Base-by-base conservation (phyloP, 2,797 vertebrate genomes). In the Glyptemys insculpta region DNA sequence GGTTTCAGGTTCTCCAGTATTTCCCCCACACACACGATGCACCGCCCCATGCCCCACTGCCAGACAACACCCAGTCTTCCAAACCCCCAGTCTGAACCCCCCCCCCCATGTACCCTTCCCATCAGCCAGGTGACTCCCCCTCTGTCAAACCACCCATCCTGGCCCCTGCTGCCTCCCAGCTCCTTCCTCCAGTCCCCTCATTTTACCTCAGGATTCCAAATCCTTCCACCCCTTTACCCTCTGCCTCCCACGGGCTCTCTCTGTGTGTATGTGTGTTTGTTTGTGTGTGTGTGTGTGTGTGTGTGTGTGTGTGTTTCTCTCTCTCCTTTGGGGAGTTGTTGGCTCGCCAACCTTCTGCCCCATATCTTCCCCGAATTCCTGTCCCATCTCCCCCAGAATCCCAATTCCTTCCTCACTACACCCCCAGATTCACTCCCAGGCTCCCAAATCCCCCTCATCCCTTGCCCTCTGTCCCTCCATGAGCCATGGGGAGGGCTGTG, bases 21-120 rank as follows among this genome's bases (percentile, higher is more conserved):
- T 31, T 31, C 59, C 14, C 14, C 4, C 62, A 0, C 59, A 2
- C 56, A 19, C 6, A 19, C 0, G 56, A 19, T 68, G 34, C 8
- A n/a, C 7, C 4, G 5, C 25, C 31, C 18, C 34, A 18, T 68
- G 16, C 34, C 14, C 62, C 16, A n/a, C 15, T 37, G 62, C 34
- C 62, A 68, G 16, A 18, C 62, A 65, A n/a, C 31, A n/a, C 15
- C 62, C 34, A 18, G 34, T n/a, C 34, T 65, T 65, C 62, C 62
- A 65, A 65, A n/a, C 62, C 34, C 34, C 62, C 31, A 15, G 29
- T 62, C 31, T 62, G 59, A 31, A 62, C 18, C 11, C 9, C 23
- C 25, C 10, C 25, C 11, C 25, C 62, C 34, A 65, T 19, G 34
- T 65, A 65, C 31, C 34, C 18, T 68, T 68, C 34, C 16, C 16